Evolutionary conservation across 2,113 vertebrate genomes (phyloP).

Genomic region (Todiramphus saurophagus): DNA sequence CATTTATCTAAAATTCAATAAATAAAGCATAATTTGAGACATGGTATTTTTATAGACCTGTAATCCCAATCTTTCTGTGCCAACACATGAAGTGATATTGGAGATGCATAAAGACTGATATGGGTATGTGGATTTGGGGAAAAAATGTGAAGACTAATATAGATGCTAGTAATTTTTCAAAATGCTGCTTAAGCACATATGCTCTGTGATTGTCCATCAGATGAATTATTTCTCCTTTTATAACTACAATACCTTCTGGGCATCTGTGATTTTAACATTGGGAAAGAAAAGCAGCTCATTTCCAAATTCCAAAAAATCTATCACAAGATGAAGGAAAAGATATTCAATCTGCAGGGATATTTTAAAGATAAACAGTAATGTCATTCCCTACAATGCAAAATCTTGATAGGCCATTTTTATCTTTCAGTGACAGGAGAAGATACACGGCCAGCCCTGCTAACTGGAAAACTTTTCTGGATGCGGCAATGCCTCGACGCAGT

Average conservation of each 20-base stretch:
- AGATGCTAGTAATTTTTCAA: neutral
- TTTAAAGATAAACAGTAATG: neutral
- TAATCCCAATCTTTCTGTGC: neutral
- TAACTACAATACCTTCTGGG: neutral
- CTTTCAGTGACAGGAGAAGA: neutral
- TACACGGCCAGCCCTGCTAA: accelerated
- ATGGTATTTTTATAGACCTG: neutral
- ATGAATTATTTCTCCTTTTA: neutral
- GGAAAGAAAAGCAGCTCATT: neutral
- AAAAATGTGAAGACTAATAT: neutral
- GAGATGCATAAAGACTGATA: neutral
- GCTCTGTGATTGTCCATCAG: neutral
- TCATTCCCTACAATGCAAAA: neutral
- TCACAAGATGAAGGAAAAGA: neutral
- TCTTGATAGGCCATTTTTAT: neutral
- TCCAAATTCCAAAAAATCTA: neutral
- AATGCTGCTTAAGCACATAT: neutral
- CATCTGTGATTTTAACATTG: neutral
- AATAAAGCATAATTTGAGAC: neutral
- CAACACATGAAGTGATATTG: neutral
- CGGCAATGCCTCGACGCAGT: neutral
- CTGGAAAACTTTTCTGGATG: neutral
- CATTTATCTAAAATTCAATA: neutral
- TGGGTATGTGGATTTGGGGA: neutral
- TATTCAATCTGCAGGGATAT: neutral